Base-by-base conservation (phyloP, 2,797 vertebrate species). In the Girardinus metallicus region DNA sequence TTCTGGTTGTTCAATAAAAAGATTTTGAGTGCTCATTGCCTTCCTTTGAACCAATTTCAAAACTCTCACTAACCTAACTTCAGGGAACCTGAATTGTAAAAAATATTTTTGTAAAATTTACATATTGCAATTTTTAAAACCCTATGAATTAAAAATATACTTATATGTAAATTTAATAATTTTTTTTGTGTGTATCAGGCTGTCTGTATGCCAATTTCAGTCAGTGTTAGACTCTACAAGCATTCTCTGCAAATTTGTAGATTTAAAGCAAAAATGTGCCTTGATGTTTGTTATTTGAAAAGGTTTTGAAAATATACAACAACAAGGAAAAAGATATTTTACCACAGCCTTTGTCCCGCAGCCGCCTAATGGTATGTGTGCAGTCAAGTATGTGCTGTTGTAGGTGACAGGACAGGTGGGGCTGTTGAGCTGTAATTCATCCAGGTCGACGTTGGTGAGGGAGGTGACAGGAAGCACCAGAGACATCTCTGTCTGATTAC, bases 301-400 rank as follows among this genome's bases (percentile, higher is more conserved):
- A 64, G 49, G 53, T 18, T 74, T 26, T 12, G 55, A 26, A 60
- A 12, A 53, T 21, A 34, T n/a, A 43, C 29, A n/a, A 18, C 34
- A 12, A 60, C 13, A 53, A 16, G 43, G 1, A 41, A 41, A 62
- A 4, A 36, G 8, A n/a, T n/a, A n/a, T 51, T 13, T 83, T 94
- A 96, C 95, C 94, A 94, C 88, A 76, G 41, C 75, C 87, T 90
- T 90, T 60, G 95, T 96, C 75, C 95, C 95, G 1, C 95, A 96
- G 89, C 91, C 90, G 0, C 1, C 47, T 79, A 96, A 26, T 16
- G 94, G n/a, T 88, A 96, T 93, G 51, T 0, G 29, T 1, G 93
- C 92, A 0, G 71, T 93, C 74, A 96, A 80, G 75, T 95, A 87
- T 55, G 95, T 96, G 73, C 4, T 57, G 74, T 96, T 95, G 85